Percentiles rank a stretch among this genome's conserved stretches.
phyloP scores from a whole-genome alignment of 2,113 vertebrate genomes.

The Gobio gobio region DNA sequence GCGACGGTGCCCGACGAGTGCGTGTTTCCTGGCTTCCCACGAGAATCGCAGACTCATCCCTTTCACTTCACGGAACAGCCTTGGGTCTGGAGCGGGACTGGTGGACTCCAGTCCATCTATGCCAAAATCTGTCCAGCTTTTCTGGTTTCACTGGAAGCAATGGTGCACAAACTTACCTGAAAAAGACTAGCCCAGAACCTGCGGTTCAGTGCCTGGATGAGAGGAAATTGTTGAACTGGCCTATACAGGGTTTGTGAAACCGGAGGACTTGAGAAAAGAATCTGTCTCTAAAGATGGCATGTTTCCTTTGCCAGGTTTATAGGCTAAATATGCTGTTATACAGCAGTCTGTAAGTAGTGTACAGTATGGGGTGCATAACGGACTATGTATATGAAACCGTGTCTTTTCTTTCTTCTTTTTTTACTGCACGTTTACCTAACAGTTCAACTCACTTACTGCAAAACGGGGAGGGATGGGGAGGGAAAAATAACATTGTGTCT shows the following conservation, averaged over 20 bases:
- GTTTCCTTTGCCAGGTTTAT: slow-evolving; percentile 42
- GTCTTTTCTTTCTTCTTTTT: slow-evolving; percentile 67
- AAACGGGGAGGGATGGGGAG: slow-evolving; percentile 58
- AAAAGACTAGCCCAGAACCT: slow-evolving; percentile 39
- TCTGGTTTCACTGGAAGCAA: slow-evolving; percentile 24
- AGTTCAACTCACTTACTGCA: slow-evolving; percentile 69
- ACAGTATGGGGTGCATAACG: slow-evolving; percentile 67
- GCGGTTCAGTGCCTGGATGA: slow-evolving; percentile 40
- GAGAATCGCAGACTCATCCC: slow-evolving; percentile 36
- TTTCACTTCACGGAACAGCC: slow-evolving; percentile 50
- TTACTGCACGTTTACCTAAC: slow-evolving; percentile 79
- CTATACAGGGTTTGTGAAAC: slow-evolving; percentile 53
- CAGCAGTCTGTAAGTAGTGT: slow-evolving; percentile 69
- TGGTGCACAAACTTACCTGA: slow-evolving; percentile 34
- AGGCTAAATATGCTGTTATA: slow-evolving; percentile 75
- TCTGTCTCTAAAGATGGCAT: not conserved
- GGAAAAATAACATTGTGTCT: slow-evolving; percentile 31
- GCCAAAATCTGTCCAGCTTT: slow-evolving; percentile 45
- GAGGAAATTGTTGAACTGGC: slow-evolving; percentile 29
- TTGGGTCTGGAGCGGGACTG: slow-evolving; percentile 35
- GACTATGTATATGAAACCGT: slow-evolving; percentile 57
- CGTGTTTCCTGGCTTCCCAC: slow-evolving; percentile 10
- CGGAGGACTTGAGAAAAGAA: not conserved
- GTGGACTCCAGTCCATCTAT: slow-evolving; percentile 50
- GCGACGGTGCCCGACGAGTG: not conserved